Percentiles rank a stretch among this genome's conserved stretches.
phyloP scores from a whole-genome alignment of 2,888 invertebrate species.

The Drosophila helvetica region DNA sequence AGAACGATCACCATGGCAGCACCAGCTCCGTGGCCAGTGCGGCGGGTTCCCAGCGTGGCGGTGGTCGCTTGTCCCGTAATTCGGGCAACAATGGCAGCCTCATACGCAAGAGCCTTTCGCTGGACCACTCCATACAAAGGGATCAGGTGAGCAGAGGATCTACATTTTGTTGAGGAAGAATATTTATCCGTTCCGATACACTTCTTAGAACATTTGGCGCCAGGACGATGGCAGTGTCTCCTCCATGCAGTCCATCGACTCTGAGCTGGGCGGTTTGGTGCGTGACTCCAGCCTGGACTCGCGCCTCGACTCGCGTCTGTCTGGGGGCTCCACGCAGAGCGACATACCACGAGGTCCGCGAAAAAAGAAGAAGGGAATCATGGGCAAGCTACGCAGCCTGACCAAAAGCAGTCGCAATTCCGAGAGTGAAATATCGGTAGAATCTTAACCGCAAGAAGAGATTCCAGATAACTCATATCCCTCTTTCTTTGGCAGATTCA shows the following conservation, averaged over 20 bases:
- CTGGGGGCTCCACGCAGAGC: constrained; percentile 93
- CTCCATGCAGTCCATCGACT: constrained; percentile 91
- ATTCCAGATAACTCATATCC: background rate
- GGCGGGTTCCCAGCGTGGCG: constrained; percentile 80
- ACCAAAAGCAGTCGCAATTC: constrained; percentile 89
- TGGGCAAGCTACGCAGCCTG: constrained; percentile 92
- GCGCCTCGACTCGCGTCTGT: constrained; percentile 90
- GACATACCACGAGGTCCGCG: constrained; percentile 88
- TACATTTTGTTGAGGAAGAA: constrained; percentile 46
- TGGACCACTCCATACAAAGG: constrained; percentile 87
- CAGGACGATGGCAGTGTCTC: constrained; percentile 93
- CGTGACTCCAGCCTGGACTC: constrained; percentile 88
- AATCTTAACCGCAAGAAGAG: background rate
- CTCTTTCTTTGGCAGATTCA: constrained; percentile 82
- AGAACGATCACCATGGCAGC: constrained; percentile 86
- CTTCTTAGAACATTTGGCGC: constrained; percentile 89
- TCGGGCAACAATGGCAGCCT: constrained; percentile 85
- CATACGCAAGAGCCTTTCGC: constrained; percentile 88
- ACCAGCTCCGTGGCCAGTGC: constrained; percentile 80
- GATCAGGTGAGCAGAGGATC: constrained; percentile 80
- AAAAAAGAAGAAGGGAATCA: constrained; percentile 91
- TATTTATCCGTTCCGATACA: background rate
- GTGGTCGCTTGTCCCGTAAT: constrained; percentile 78
- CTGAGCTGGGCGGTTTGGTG: constrained; percentile 87
- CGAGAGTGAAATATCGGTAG: constrained; percentile 84